phyloP scores from a whole-genome alignment of 2,797 vertebrate genomes.

The Hypotaenidia okinawae region DNA sequence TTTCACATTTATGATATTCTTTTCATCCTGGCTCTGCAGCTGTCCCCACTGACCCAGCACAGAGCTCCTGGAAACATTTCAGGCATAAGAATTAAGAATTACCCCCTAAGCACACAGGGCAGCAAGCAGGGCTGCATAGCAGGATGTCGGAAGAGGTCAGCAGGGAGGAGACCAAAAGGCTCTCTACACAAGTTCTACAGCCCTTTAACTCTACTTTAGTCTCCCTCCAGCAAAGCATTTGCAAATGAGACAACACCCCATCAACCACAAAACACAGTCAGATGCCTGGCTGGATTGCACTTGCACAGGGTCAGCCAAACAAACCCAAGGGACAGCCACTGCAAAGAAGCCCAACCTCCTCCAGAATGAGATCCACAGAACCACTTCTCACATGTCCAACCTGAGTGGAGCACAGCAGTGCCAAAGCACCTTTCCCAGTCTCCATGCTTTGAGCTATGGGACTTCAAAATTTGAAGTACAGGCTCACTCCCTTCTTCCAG shows the following conservation, averaged over 20 bases:
- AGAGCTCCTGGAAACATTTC: background rate
- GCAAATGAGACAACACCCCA: background rate
- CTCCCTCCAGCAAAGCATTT: background rate
- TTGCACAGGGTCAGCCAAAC: background rate
- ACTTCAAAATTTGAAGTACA: background rate
- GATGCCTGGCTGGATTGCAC: fast-evolving
- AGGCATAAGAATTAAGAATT: background rate
- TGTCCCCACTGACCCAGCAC: background rate
- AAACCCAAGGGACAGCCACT: background rate
- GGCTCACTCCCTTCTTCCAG: background rate
- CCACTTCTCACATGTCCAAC: background rate
- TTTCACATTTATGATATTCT: background rate
- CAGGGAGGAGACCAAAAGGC: background rate
- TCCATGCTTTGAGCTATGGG: background rate
- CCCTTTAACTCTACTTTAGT: background rate
- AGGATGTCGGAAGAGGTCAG: background rate
- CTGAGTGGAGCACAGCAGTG: background rate
- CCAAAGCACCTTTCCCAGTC: background rate
- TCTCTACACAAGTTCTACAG: background rate
- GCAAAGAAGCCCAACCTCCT: background rate
- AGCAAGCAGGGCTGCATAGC: fast-evolving
- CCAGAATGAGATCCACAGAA: background rate
- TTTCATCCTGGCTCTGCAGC: background rate
- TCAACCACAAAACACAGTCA: fast-evolving
- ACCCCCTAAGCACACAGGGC: background rate